Evolutionary conservation across 2,797 vertebrate genomes (phyloP).

Genomic region (Sus cebifrons): DNA sequence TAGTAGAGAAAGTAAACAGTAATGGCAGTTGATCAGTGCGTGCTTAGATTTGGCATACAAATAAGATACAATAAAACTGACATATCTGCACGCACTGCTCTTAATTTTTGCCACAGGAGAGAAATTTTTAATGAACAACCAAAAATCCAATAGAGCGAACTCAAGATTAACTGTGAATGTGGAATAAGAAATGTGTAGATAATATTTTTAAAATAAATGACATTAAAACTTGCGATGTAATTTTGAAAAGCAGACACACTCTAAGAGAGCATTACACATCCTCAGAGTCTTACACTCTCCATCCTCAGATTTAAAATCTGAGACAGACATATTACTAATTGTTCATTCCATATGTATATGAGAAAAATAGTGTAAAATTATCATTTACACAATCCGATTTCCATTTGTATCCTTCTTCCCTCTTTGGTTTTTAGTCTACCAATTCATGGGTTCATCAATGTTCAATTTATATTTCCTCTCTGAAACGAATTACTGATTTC

Average conservation of each 20-base stretch:
- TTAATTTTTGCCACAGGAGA: conserved; percentile 66
- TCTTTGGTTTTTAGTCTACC: background rate
- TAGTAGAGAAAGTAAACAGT: background rate
- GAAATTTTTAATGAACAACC: conserved; percentile 71
- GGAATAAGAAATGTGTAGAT: conserved; percentile 28
- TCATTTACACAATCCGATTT: conserved; percentile 30
- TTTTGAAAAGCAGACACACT: conserved; percentile 29
- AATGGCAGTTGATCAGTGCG: background rate
- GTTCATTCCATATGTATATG: background rate
- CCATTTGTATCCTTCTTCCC: background rate
- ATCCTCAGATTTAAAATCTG: background rate
- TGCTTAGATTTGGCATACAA: conserved; percentile 38
- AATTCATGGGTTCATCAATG: background rate
- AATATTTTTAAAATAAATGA: conserved; percentile 55
- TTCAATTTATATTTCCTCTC: background rate
- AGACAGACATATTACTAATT: background rate
- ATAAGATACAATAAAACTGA: conserved; percentile 48
- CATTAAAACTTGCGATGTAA: background rate
- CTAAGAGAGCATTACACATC: background rate
- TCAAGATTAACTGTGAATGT: conserved; percentile 71
- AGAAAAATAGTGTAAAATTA: background rate
- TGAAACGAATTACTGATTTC: conserved; percentile 48
- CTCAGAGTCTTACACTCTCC: background rate
- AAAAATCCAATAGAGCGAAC: conserved; percentile 67
- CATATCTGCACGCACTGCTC: background rate